Percentiles rank a stretch among this genome's conserved stretches.
Conservation (phyloP, 2,888 invertebrate species). For the Troides aeacus region DNA sequence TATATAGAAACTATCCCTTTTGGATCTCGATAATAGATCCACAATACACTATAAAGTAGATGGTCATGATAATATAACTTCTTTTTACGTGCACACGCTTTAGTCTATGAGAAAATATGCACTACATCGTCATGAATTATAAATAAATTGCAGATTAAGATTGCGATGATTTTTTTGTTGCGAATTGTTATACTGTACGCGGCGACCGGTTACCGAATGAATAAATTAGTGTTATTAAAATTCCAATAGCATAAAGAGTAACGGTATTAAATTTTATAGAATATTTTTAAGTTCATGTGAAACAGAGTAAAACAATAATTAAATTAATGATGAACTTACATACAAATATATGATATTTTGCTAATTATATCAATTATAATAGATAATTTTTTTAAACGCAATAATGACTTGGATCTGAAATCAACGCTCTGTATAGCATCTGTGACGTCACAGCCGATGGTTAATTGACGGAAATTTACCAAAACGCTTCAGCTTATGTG, state of each 20-base stretch:
- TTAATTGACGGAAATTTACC: constrained; percentile 4
- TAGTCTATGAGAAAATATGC: constrained; percentile 2
- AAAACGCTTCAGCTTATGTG: not conserved
- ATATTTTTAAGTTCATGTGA: not conserved
- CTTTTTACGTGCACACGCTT: constrained; percentile 4
- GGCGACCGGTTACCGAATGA: not conserved
- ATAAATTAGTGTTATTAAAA: constrained; percentile 7
- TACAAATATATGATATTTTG: not conserved
- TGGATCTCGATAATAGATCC: not conserved
- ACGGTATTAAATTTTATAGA: not conserved
- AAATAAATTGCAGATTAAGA: constrained; percentile 9
- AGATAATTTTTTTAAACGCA: not conserved
- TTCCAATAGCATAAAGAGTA: constrained; percentile 3
- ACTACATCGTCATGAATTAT: constrained; percentile 7
- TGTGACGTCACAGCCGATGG: constrained; percentile 7
- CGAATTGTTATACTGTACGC: not conserved
- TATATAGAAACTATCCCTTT: constrained; percentile 9
- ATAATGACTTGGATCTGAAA: not conserved
- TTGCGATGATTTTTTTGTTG: not conserved
- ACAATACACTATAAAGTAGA: not conserved
- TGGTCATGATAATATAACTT: not conserved
- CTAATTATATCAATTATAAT: not conserved
- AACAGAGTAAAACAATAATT: not conserved
- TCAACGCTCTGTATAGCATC: not conserved
- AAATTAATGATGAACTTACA: not conserved